Percentiles rank a stretch among this genome's conserved stretches.
These are phyloP conservation scores for Microcebus lehilahytsara DNA, from an alignment of 2,113 vertebrate genomes.

Conservation along the genomic window DNA sequence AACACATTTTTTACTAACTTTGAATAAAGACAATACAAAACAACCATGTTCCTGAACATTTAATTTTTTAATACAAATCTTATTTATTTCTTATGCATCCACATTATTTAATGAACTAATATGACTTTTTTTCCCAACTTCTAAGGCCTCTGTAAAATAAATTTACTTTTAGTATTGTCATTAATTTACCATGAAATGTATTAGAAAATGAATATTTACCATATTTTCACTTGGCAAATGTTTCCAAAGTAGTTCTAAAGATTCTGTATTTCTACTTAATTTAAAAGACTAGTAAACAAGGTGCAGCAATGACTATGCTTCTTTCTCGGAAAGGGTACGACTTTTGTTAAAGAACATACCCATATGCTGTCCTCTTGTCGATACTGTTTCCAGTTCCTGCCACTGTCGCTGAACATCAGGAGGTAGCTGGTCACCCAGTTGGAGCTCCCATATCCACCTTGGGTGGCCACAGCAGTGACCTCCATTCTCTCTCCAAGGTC, in stretches of 20 bases:
- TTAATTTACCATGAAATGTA: background rate
- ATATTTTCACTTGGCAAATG: background rate
- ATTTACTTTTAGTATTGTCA: conserved; percentile 20
- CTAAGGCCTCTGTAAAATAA: background rate
- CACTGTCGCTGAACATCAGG: conserved; percentile 94
- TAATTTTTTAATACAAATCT: background rate
- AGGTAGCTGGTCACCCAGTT: conserved; percentile 94
- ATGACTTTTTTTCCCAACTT: background rate
- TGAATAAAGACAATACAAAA: background rate
- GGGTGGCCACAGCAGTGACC: conserved; percentile 91
- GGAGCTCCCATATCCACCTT: conserved; percentile 95
- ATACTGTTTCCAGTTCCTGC: conserved; percentile 94
- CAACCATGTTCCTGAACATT: background rate
- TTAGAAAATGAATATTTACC: background rate
- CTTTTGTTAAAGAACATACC: conserved; percentile 83
- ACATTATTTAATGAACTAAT: background rate
- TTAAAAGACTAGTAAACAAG: background rate
- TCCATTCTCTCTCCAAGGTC: conserved; percentile 92
- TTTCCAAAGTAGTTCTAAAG: background rate
- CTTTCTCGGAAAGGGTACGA: background rate
- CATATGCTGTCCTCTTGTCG: conserved; percentile 93
- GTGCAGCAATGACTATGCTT: accelerated
- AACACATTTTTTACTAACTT: background rate
- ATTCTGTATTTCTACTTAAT: background rate
- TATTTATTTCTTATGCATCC: background rate